Conservation (phyloP, 2,113 vertebrate genomes). For the Raphicerus campestris region DNA sequence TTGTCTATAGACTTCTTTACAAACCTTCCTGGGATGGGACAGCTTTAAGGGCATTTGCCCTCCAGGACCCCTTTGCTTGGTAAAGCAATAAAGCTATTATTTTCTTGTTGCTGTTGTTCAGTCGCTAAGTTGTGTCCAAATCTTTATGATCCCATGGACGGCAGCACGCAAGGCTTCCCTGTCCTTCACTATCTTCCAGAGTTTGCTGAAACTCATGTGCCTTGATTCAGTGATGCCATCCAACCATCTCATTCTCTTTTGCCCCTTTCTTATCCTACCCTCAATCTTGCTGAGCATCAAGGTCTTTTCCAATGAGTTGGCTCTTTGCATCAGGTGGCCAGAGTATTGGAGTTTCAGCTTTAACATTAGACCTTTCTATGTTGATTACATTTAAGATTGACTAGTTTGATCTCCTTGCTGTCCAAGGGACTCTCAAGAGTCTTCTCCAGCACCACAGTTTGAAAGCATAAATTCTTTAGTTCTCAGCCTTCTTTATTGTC, state of each 20-base stretch:
- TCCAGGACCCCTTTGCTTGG: background rate
- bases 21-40: background rate
- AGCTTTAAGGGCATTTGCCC: background rate
- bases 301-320: background rate
- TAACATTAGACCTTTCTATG: background rate
- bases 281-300: background rate
- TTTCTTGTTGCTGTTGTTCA: background rate
- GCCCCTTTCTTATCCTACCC: background rate
- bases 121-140: background rate
- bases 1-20: background rate
- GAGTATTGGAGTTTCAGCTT: background rate
- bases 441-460: background rate
- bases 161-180: background rate
- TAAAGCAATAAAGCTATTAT: background rate
- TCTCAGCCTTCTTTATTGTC: background rate
- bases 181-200: background rate
- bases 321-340: background rate
- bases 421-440: background rate
- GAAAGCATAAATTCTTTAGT: background rate
- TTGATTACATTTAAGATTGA: background rate
- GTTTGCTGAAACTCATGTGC: background rate
- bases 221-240: background rate
- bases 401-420: background rate
- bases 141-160: background rate
- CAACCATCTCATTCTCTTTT: background rate